These are phyloP conservation scores for Grallaria varia DNA, from an alignment of 2,113 vertebrate species.

Conservation along the genomic window DNA sequence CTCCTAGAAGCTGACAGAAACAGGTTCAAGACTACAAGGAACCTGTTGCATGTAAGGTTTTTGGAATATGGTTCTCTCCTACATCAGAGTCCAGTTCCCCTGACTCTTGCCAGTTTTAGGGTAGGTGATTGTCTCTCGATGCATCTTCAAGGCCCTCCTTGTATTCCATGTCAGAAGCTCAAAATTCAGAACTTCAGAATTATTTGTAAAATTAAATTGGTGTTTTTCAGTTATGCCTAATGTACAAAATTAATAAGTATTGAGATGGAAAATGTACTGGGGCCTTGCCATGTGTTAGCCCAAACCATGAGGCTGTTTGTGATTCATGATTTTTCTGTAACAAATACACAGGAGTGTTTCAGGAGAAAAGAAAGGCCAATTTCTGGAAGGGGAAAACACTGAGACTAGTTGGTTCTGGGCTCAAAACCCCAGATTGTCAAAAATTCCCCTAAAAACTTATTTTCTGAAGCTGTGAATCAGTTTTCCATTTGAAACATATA, in stretches of 20 bases:
- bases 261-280: not conserved
- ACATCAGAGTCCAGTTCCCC: not conserved
- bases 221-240: not conserved
- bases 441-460: not conserved
- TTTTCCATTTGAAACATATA: not conserved
- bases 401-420: not conserved
- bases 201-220: rapidly evolving
- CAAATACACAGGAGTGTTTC: not conserved
- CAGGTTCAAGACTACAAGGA: not conserved
- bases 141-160: not conserved
- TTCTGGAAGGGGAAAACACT: not conserved
- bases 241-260: not conserved
- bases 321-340: not conserved
- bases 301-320: not conserved
- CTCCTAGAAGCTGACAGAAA: not conserved
- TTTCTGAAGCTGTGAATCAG: not conserved
- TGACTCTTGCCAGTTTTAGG: not conserved
- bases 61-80: not conserved
- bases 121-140: not conserved
- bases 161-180: not conserved
- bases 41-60: not conserved
- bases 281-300: not conserved
- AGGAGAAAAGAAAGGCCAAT: not conserved
- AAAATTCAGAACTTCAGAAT: not conserved
- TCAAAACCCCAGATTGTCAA: not conserved